Evolutionary conservation across 2,888 invertebrate genomes (phyloP), one percentile per base, ranked within the genome.

Genomic region (Protula sp.): DNA sequence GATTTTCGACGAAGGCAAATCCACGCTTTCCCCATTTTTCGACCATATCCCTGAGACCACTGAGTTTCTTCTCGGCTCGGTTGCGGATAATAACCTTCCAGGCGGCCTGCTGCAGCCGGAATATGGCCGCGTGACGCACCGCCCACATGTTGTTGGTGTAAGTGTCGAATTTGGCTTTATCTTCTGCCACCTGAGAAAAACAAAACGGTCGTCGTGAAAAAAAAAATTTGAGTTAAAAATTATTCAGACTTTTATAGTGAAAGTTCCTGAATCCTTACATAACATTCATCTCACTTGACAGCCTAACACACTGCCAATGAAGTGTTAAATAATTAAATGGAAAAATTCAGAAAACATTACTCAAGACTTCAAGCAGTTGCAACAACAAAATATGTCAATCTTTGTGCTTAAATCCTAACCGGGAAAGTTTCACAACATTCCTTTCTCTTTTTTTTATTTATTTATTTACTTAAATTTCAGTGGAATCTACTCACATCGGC

Each of bases 111-210:
- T 72, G 67, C 67, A 81, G 80, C 58, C 62, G 70, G 53, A 67
- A 62, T 1, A 77, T 66, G 1, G 72, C 71, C 22, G 66, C 60
- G 54, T 77, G 74, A 50, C 80, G 63, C 0, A 67, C 70, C 4
- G 73, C 71, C 80, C 79, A 81, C 57, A 72, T 54, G 63, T 81
- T 74, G 60, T 80, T 81, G 9, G 70, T 72, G 61, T 76, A 78
- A 0, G 67, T 65, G 64, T 80, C 79, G 74, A 81, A 81, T 59
- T 67, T 67, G 30, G 75, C 74, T 19, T 67, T 70, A 51, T 70
- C 70, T 3, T 68, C 47, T n/a, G 71, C 73, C 5, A 66, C 54
- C 66, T 66, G 30, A 19, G 47, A 51, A 29, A 26, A n/a, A 54
- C 28, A 30, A 56, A 47, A 2, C 51, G n/a, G 2, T 2, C 2